phyloP scores from a whole-genome alignment of 1,140 invertebrate species.

The Eumaeus atala region DNA sequence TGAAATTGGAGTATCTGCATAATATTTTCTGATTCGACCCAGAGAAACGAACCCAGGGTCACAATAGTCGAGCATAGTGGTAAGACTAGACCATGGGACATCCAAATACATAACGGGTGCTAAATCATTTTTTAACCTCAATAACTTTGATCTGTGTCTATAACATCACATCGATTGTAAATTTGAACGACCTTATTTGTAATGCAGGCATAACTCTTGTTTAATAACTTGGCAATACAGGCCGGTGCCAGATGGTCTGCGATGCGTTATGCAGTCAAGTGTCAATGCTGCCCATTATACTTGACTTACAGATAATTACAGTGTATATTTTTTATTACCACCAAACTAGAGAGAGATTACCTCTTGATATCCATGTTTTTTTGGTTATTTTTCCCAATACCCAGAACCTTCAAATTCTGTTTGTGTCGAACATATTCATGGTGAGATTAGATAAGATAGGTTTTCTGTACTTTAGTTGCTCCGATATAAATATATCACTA shows the following conservation, averaged over 20 bases:
- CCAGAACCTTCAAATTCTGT: neutral
- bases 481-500: too few relatives aligned
- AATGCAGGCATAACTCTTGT: constrained; percentile 16
- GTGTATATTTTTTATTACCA: neutral
- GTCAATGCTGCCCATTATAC: constrained; percentile 34
- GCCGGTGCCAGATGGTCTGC: constrained; percentile 50
- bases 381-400: neutral
- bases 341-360: neutral
- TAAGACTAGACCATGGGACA: too few relatives aligned
- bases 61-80: too few relatives aligned
- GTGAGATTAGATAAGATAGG: too few relatives aligned
- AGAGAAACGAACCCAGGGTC: too few relatives aligned
- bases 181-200: constrained; percentile 13
- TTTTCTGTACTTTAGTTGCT: too few relatives aligned
- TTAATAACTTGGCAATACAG: constrained; percentile 22
- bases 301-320: constrained; percentile 32
- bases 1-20: too few relatives aligned
- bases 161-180: neutral
- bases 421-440: neutral
- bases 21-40: too few relatives aligned
- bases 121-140: too few relatives aligned
- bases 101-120: too few relatives aligned
- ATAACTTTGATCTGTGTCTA: neutral
- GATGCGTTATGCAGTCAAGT: constrained; percentile 21
- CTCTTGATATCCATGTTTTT: neutral